phyloP scores from a whole-genome alignment of 2,113 vertebrate species.

The Neotoma lepida region DNA sequence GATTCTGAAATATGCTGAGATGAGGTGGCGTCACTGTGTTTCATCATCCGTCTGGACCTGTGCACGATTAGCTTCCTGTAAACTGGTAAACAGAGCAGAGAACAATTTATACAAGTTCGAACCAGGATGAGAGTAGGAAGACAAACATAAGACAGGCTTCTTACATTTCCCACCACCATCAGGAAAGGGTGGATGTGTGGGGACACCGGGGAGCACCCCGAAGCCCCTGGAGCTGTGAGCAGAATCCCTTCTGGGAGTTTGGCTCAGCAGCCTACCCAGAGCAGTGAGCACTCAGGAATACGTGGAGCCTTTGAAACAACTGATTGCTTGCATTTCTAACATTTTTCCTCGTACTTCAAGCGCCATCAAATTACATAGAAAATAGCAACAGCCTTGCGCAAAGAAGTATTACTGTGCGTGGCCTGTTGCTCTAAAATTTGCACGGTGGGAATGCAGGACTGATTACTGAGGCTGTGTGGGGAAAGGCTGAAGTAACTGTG shows the following conservation, averaged over 20 bases:
- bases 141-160: neutral
- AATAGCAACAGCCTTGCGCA: neutral
- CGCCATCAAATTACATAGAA: neutral
- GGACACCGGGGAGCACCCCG: rapidly evolving
- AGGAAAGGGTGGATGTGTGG: neutral
- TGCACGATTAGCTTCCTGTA: neutral
- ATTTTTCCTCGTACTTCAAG: neutral
- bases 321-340: neutral
- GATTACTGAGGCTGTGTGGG: neutral
- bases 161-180: neutral
- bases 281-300: neutral
- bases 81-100: neutral
- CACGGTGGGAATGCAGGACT: rapidly evolving
- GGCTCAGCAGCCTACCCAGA: neutral
- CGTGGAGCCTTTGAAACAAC: neutral
- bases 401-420: neutral
- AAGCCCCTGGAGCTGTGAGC: neutral
- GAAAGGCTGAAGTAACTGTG: neutral
- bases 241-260: neutral
- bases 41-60: neutral
- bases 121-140: neutral
- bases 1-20: neutral
- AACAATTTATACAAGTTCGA: neutral
- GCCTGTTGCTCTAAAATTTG: neutral
- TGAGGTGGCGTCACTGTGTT: neutral